Percentiles rank a stretch among this genome's conserved stretches.
Evolutionary conservation across 2,113 vertebrate genomes (phyloP).

Genomic region (Sphyrna mokarran): DNA sequence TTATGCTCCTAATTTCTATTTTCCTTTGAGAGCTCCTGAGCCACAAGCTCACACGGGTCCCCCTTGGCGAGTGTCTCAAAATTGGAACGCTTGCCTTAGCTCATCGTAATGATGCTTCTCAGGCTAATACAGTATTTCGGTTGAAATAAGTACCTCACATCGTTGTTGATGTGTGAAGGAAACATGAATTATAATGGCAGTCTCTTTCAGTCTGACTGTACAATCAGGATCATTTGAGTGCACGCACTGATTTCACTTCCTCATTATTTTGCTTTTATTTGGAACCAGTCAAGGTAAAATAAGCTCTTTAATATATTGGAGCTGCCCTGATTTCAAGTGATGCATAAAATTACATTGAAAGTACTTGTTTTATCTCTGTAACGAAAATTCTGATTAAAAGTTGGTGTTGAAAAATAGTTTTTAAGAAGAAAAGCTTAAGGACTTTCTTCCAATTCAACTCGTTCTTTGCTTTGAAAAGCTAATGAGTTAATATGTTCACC

Average conservation of each 20-base stretch:
- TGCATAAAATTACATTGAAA: constrained; percentile 33
- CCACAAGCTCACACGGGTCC: not conserved
- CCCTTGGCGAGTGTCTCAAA: not conserved
- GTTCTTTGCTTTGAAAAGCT: not conserved
- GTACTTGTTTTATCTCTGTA: not conserved
- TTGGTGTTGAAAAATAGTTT: not conserved
- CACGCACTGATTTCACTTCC: constrained; percentile 25
- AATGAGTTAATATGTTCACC: not conserved
- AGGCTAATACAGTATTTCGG: not conserved
- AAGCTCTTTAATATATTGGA: not conserved
- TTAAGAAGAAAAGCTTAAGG: not conserved
- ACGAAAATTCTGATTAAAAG: not conserved
- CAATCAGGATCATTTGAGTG: constrained; percentile 33
- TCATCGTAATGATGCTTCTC: not conserved
- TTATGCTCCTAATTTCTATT: too few relatives aligned
- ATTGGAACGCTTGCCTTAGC: not conserved
- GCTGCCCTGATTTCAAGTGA: constrained; percentile 12
- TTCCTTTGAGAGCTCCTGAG: not conserved
- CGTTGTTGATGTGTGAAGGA: not conserved
- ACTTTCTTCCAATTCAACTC: not conserved
- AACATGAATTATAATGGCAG: constrained; percentile 29
- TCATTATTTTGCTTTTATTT: constrained; percentile 38
- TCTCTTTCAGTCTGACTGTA: not conserved
- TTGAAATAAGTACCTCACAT: not conserved
- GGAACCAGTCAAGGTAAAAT: constrained; percentile 32